A percentile compares a stretch with the other conserved stretches of the same genome.
Evolutionary conservation across 2,113 vertebrate genomes (phyloP).

Genomic region (Grallaria varia): DNA sequence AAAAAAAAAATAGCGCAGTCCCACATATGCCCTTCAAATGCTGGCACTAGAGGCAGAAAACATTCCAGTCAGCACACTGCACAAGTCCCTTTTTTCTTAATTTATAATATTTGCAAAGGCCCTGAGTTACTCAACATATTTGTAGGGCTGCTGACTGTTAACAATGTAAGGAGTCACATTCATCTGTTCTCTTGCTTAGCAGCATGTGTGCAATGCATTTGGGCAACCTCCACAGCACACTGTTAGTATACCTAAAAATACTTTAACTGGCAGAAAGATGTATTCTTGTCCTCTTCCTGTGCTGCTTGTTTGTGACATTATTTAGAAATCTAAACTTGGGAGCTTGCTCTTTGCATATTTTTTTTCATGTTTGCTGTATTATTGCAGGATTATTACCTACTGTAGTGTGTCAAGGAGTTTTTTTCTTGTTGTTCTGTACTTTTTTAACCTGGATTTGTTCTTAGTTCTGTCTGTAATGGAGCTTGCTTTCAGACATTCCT

Average conservation of each 20-base stretch:
- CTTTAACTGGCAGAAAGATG: not conserved
- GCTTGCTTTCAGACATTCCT: not conserved
- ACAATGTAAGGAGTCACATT: not conserved
- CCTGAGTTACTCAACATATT: not conserved
- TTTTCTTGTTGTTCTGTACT: not conserved
- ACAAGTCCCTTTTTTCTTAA: not conserved
- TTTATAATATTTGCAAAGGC: not conserved
- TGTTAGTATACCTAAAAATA: not conserved
- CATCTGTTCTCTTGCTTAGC: not conserved
- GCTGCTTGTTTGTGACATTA: not conserved
- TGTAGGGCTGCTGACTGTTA: not conserved
- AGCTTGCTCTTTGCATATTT: not conserved
- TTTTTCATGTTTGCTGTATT: not conserved
- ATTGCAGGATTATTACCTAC: not conserved
- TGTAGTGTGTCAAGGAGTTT: not conserved
- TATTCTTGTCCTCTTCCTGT: not conserved
- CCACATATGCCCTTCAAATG: not conserved
- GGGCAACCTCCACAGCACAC: not conserved
- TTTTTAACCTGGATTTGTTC: not conserved
- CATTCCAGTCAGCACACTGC: not conserved
- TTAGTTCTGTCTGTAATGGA: not conserved
- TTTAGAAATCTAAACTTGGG: not conserved
- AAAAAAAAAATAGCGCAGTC: not conserved
- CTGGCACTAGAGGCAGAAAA: not conserved
- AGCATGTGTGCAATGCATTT: not conserved